Percentiles rank a stretch among this genome's conserved stretches.
These are phyloP conservation scores for Leptopterna dolabrata DNA, from an alignment of 2,888 invertebrate genomes.

Conservation along the genomic window DNA sequence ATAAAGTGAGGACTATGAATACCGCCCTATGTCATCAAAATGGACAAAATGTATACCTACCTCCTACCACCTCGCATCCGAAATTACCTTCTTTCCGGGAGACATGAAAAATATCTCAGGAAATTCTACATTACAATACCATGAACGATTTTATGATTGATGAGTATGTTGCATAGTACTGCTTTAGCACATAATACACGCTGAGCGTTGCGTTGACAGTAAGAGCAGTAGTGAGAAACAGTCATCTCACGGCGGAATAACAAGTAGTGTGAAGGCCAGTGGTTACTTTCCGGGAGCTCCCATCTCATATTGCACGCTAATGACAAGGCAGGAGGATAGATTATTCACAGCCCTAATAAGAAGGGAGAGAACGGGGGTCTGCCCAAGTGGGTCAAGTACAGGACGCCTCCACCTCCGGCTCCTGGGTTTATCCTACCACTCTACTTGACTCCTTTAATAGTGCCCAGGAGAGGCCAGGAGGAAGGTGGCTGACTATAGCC, in stretches of 20 bases:
- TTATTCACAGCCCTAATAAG: conserved; percentile 42
- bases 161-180: too few species aligned
- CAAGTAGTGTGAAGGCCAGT: conserved; percentile 18
- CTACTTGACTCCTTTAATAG: conserved; percentile 9
- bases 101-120: too few species aligned
- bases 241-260: background rate
- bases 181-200: too few species aligned
- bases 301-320: conserved; percentile 39
- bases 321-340: conserved; percentile 26
- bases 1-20: too few species aligned
- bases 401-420: background rate
- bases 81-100: too few species aligned
- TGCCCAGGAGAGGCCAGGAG: background rate
- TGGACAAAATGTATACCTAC: too few species aligned
- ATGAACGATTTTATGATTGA: too few species aligned
- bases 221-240: too few species aligned
- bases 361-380: background rate
- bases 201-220: too few species aligned
- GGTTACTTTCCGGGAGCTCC: background rate
- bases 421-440: conserved; percentile 28
- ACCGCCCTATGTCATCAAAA: too few species aligned
- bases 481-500: background rate
- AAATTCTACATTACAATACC: too few species aligned
- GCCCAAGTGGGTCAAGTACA: conserved; percentile 37
- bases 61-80: too few species aligned